Conservation (phyloP, 1,140 invertebrate genomes). For the Dolichoris vasculosae region DNA sequence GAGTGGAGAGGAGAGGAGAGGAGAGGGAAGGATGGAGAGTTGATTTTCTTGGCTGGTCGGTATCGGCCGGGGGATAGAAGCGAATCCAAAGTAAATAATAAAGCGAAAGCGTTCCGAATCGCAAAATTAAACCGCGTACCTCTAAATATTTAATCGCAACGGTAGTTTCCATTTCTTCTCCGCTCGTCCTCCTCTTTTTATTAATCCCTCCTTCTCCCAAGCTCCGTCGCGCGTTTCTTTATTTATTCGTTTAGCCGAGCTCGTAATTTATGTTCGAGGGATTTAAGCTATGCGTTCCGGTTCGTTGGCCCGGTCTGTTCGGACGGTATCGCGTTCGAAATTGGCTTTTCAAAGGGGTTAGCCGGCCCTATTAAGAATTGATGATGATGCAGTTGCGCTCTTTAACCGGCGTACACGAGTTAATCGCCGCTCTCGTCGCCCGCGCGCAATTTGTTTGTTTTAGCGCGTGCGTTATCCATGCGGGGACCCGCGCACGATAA, state of each 20-base stretch:
- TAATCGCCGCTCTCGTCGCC: not conserved
- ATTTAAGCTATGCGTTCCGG: not conserved
- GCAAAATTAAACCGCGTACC: not conserved
- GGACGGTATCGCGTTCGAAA: not conserved
- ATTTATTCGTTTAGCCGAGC: not conserved
- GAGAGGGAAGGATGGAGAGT: too few relatives aligned
- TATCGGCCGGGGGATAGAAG: too few relatives aligned
- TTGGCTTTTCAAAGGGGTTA: not conserved
- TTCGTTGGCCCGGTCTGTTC: not conserved
- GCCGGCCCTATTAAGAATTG: not conserved
- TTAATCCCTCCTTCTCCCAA: not conserved
- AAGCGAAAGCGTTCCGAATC: not conserved
- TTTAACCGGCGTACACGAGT: not conserved
- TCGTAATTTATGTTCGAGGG: not conserved
- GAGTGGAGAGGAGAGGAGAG: too few relatives aligned
- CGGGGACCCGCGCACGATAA: not conserved
- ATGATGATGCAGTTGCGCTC: not conserved
- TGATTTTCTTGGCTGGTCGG: too few relatives aligned
- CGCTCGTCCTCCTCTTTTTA: not conserved
- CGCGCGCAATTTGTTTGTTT: not conserved
- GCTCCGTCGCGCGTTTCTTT: not conserved
- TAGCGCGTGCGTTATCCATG: not conserved
- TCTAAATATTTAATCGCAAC: slow-evolving; percentile 5
- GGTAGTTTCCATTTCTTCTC: not conserved
- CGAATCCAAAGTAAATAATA: not conserved